Conservation (phyloP, 2,113 vertebrate genomes). For the Dromiciops gliroides region DNA sequence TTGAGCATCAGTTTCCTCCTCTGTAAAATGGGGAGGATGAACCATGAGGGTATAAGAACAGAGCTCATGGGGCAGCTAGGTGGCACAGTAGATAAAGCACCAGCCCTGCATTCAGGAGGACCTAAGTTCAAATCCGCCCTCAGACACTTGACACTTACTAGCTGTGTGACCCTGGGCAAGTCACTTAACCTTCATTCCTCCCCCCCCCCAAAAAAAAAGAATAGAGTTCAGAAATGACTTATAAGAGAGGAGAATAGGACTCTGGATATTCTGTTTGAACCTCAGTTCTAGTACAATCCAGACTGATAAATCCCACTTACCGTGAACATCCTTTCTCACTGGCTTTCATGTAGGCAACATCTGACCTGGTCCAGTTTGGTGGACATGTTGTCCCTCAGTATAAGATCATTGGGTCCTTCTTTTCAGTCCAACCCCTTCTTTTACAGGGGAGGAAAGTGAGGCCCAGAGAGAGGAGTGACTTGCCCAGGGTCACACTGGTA, state of each 20-base stretch:
- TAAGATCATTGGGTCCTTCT: neutral
- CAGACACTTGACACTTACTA: too few relatives aligned
- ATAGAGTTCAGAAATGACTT: conserved; percentile 7
- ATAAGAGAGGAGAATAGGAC: conserved; percentile 1
- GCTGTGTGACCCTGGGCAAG: too few relatives aligned
- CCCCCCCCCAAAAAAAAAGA: too few relatives aligned
- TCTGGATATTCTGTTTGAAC: neutral
- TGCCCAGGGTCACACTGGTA: neutral
- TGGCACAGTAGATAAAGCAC: too few relatives aligned
- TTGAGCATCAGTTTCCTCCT: neutral
- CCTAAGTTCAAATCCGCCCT: too few relatives aligned
- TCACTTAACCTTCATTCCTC: too few relatives aligned
- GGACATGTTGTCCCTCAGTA: neutral
- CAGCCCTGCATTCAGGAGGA: too few relatives aligned
- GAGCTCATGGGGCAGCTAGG: too few relatives aligned
- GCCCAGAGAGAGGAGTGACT: neutral
- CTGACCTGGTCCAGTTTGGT: conserved; percentile 1
- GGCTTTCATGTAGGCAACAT: neutral
- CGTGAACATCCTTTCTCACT: neutral
- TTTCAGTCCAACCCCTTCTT: neutral
- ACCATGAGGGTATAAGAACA: conserved; percentile 19
- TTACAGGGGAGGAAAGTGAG: neutral
- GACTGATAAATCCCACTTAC: neutral
- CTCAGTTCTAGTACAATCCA: conserved; percentile 20
- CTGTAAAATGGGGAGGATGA: neutral